Conservation (phyloP, 2,113 vertebrate genomes). For the Colistium nudipinnis region DNA sequence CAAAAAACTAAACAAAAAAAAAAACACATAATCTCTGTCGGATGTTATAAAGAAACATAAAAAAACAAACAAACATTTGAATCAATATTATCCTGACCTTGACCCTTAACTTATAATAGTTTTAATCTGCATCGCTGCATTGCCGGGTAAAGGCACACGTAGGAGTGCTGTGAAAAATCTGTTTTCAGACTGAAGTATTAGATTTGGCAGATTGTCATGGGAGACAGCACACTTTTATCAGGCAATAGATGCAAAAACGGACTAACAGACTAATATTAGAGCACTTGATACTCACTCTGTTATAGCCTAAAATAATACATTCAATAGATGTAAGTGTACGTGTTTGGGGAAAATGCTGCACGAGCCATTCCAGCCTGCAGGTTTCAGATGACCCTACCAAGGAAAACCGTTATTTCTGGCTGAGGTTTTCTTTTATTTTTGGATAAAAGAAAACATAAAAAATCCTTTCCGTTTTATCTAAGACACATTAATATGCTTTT, state of each 20-base stretch:
- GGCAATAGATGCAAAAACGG: too few relatives aligned
- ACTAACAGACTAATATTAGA: too few relatives aligned
- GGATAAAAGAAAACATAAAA: slow-evolving; percentile 50
- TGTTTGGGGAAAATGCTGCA: slow-evolving; percentile 6
- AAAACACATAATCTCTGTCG: slow-evolving; percentile 17
- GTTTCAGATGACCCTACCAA: background rate
- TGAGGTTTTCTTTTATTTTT: slow-evolving; percentile 12
- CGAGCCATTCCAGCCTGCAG: slow-evolving; percentile 3
- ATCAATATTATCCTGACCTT: slow-evolving; percentile 29
- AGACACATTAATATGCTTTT: slow-evolving; percentile 40
- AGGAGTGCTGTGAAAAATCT: background rate
- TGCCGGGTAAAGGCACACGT: background rate
- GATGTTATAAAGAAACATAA: slow-evolving; percentile 30
- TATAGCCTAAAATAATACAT: too few relatives aligned
- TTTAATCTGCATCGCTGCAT: background rate
- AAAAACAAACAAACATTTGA: slow-evolving; percentile 18
- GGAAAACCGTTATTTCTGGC: slow-evolving; percentile 19
- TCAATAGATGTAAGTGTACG: too few relatives aligned
- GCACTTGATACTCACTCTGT: too few relatives aligned
- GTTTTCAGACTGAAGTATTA: slow-evolving; percentile 4
- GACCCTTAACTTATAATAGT: slow-evolving; percentile 7
- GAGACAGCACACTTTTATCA: too few relatives aligned
- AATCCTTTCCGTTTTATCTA: slow-evolving; percentile 21
- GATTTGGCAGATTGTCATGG: slow-evolving; percentile 6
- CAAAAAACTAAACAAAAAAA: slow-evolving; percentile 33